Conservation (phyloP, 2,797 vertebrate species). For the Myotis pilosus region DNA sequence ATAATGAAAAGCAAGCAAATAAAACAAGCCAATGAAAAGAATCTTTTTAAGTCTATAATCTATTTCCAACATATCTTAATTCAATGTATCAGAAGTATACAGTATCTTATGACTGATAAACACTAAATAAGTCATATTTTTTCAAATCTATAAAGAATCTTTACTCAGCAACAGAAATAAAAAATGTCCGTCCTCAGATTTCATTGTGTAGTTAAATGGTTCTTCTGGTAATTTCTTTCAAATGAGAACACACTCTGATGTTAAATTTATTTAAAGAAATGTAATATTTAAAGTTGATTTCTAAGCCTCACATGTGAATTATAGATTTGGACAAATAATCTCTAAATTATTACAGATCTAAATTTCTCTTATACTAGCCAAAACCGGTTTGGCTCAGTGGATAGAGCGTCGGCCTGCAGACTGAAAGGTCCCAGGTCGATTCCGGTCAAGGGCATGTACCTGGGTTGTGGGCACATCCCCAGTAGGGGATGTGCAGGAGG, state of each 20-base stretch:
- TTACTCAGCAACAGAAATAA: background rate
- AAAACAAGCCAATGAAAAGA: conserved; percentile 56
- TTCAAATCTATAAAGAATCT: background rate
- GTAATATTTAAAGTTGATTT: background rate
- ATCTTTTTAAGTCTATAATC: background rate
- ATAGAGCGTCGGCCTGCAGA: too few relatives aligned
- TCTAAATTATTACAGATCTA: conserved; percentile 9
- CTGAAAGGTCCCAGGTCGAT: too few relatives aligned
- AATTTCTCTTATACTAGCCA: background rate
- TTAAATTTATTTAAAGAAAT: conserved; percentile 19
- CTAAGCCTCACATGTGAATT: background rate
- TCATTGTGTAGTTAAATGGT: background rate
- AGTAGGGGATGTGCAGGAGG: too few relatives aligned
- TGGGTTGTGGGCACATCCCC: too few relatives aligned
- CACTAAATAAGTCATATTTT: background rate
- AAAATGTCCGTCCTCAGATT: background rate
- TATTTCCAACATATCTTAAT: background rate
- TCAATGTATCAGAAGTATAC: background rate
- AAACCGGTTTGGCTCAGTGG: too few relatives aligned
- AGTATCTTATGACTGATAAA: background rate
- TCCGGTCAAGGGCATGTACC: too few relatives aligned
- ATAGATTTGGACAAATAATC: conserved; percentile 23
- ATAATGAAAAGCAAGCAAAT: conserved; percentile 54
- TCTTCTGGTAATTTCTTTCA: background rate
- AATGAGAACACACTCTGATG: conserved; percentile 1